phyloP scores from a whole-genome alignment of 2,888 invertebrate species.

The Eupsilia transversa region DNA sequence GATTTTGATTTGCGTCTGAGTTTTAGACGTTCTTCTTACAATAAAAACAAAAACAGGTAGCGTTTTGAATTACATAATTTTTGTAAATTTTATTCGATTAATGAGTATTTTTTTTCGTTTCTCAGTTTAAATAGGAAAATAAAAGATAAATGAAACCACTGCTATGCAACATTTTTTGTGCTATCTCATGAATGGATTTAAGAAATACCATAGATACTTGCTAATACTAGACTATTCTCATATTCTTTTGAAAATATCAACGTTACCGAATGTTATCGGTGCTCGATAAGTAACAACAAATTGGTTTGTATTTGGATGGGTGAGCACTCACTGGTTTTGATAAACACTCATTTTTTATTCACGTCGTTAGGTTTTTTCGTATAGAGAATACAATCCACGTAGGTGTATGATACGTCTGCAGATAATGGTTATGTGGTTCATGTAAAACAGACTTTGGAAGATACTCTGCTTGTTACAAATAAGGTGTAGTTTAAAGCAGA shows the following conservation, averaged over 20 bases:
- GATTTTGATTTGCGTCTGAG: not conserved
- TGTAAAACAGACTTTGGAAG: not conserved
- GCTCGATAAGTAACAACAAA: slow-evolving; percentile 58
- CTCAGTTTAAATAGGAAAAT: not conserved
- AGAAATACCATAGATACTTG: not conserved
- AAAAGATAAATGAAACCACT: not conserved
- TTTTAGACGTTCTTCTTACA: not conserved
- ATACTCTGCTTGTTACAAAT: not conserved
- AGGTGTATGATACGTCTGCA: slow-evolving; percentile 3
- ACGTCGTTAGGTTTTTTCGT: slow-evolving; percentile 45
- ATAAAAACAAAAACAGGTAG: not conserved
- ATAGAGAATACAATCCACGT: slow-evolving; percentile 10
- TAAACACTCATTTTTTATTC: slow-evolving; percentile 59
- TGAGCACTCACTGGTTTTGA: slow-evolving; percentile 60
- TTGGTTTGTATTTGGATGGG: slow-evolving; percentile 59
- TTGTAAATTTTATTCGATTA: not conserved
- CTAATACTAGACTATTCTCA: slow-evolving; percentile 10
- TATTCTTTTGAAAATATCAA: slow-evolving; percentile 36
- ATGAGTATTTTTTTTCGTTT: not conserved
- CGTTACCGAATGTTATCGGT: slow-evolving; percentile 47
- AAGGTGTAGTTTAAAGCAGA: slow-evolving; percentile 13
- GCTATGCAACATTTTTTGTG: not conserved
- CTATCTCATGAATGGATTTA: slow-evolving; percentile 5
- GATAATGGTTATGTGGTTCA: no score
- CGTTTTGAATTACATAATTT: not conserved